These are phyloP conservation scores for Ryuthela nishihirai DNA, from an alignment of 2,888 invertebrate genomes.

Conservation along the genomic window DNA sequence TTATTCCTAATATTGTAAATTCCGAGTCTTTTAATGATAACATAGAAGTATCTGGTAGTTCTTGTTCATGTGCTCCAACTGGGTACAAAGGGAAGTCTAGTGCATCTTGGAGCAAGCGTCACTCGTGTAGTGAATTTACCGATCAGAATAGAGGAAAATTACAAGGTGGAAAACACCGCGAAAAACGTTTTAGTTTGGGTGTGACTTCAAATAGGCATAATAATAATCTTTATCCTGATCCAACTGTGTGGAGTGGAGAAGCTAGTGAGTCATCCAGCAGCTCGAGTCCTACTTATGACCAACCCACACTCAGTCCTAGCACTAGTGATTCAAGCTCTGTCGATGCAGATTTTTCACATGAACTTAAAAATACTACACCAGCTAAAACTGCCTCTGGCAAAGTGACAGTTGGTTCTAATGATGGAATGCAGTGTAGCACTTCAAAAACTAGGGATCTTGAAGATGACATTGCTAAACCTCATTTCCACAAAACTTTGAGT, in stretches of 20 bases:
- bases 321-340: constrained; percentile 43
- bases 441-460: constrained; percentile 11
- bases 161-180: constrained; percentile 4
- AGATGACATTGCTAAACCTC: constrained; percentile 31
- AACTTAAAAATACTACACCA: not conserved
- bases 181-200: constrained; percentile 15
- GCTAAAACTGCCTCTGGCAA: not conserved
- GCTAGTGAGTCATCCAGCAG: constrained; percentile 41
- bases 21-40: constrained; percentile 8
- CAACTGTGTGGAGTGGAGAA: constrained; percentile 40
- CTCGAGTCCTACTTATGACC: constrained; percentile 41
- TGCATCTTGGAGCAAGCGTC: constrained; percentile 11
- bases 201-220: constrained; percentile 16
- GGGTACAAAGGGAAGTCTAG: constrained; percentile 13
- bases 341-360: constrained; percentile 30
- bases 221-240: constrained; percentile 38
- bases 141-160: constrained; percentile 11
- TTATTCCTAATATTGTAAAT: constrained; percentile 9
- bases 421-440: not conserved
- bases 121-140: constrained; percentile 25
- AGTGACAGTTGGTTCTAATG: not conserved
- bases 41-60: not conserved
- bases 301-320: constrained; percentile 40
- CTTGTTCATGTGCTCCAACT: constrained; percentile 17
- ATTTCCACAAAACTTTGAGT: constrained; percentile 38